These are phyloP conservation scores for Drosophila equinoxialis DNA, from an alignment of 1,140 invertebrate genomes.

Conservation along the genomic window DNA sequence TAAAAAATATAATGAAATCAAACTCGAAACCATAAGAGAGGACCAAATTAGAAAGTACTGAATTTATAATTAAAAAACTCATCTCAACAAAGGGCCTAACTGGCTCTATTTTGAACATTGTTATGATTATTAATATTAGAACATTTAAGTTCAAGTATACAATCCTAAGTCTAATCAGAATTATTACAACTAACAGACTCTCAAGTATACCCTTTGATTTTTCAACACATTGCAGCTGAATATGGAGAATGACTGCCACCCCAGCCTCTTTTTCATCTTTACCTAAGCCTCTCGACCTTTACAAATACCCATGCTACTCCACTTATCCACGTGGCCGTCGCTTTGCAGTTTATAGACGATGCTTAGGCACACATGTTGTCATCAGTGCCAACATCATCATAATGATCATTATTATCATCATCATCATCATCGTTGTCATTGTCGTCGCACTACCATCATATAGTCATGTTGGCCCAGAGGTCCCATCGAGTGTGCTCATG, in stretches of 20 bases:
- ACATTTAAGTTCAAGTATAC: no score
- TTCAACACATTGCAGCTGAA: not conserved
- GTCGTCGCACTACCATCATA: conserved; percentile 11
- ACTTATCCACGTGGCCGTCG: conserved; percentile 15
- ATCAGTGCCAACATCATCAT: conserved; percentile 53
- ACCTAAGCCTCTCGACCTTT: not conserved
- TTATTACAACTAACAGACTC: not conserved
- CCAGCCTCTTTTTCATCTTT: not conserved
- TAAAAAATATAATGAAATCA: no score
- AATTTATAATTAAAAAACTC: not conserved
- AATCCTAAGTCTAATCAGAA: no score
- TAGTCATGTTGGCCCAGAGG: conserved; percentile 27
- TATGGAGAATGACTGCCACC: not conserved
- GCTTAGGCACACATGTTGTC: conserved; percentile 72
- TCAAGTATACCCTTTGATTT: not conserved
- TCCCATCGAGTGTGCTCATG: conserved; percentile 64
- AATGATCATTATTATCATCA: conserved; percentile 38
- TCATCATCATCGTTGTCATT: conserved; percentile 36
- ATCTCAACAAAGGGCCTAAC: no score
- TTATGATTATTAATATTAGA: no score
- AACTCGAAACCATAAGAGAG: no score
- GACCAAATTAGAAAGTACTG: no score
- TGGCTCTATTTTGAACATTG: no score
- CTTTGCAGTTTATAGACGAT: conserved; percentile 60
- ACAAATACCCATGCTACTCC: conserved; percentile 9